These are phyloP conservation scores for Condylostylus longicornis DNA, from an alignment of 1,140 invertebrate species.

Conservation along the genomic window DNA sequence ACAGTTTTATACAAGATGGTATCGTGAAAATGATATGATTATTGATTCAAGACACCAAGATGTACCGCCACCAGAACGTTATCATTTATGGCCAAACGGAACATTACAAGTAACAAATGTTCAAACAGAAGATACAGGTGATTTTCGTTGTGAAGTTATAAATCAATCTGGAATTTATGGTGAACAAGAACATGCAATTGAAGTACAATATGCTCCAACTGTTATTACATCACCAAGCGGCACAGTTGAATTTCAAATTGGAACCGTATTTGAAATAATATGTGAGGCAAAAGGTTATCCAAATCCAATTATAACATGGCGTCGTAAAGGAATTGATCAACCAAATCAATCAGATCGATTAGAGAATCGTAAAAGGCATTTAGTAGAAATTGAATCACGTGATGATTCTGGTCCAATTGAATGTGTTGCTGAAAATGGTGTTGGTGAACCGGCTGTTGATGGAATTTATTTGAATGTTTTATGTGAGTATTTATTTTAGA, in stretches of 20 bases:
- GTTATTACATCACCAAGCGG: slow-evolving; percentile 51
- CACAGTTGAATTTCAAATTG: slow-evolving; percentile 50
- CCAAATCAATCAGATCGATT: slow-evolving; percentile 41
- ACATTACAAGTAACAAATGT: slow-evolving; percentile 50
- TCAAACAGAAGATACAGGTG: slow-evolving; percentile 46
- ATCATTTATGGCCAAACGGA: slow-evolving; percentile 49
- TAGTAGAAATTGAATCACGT: slow-evolving; percentile 49
- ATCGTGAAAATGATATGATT: slow-evolving; percentile 40
- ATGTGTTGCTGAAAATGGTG: slow-evolving; percentile 54
- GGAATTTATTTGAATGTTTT: slow-evolving; percentile 41
- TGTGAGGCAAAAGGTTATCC: slow-evolving; percentile 53
- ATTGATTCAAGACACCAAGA: slow-evolving; percentile 43
- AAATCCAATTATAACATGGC: slow-evolving; percentile 51
- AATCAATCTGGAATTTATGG: slow-evolving; percentile 39
- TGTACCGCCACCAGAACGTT: slow-evolving; percentile 34
- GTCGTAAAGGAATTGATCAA: slow-evolving; percentile 34
- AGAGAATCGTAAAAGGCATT: slow-evolving; percentile 43
- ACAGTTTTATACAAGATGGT: slow-evolving; percentile 38
- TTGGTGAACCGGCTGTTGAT: slow-evolving; percentile 51
- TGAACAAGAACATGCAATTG: slow-evolving; percentile 52
- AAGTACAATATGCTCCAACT: slow-evolving; percentile 56
- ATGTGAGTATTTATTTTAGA: slow-evolving; percentile 38
- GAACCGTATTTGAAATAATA: slow-evolving; percentile 50
- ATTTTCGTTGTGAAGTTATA: slow-evolving; percentile 54
- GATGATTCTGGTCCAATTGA: slow-evolving; percentile 51